These are phyloP conservation scores for Sinhomidia bicolor DNA, from an alignment of 2,888 invertebrate species.

Conservation along the genomic window DNA sequence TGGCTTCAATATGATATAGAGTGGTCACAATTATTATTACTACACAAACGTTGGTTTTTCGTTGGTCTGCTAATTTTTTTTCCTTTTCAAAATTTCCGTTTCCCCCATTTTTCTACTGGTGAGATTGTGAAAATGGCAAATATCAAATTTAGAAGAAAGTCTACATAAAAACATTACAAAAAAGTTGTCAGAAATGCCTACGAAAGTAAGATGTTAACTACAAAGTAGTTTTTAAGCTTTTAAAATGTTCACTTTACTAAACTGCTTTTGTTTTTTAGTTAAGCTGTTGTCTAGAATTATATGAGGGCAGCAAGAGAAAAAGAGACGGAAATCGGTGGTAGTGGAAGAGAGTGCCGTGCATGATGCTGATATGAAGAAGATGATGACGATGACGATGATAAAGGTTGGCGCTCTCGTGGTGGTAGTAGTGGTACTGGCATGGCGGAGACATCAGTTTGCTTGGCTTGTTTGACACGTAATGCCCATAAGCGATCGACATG, in stretches of 20 bases:
- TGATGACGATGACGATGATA: conserved; percentile 32
- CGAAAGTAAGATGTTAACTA: not conserved
- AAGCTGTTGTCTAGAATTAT: not conserved
- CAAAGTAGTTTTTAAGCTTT: not conserved
- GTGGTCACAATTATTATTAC: not conserved
- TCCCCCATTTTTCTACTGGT: not conserved
- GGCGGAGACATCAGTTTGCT: conserved; percentile 34
- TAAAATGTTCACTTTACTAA: not conserved
- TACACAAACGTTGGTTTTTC: not conserved
- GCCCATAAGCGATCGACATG: conserved; percentile 65
- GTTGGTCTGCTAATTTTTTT: too few relatives aligned
- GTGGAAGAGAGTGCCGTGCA: not conserved
- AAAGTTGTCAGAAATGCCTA: not conserved
- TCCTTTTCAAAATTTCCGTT: too few relatives aligned
- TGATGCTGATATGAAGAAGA: conserved; percentile 3
- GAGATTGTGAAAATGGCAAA: not conserved
- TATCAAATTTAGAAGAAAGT: not conserved
- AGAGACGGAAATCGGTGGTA: too few relatives aligned
- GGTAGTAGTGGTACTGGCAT: not conserved
- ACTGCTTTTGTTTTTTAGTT: not conserved
- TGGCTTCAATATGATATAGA: not conserved
- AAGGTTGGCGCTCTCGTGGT: not conserved
- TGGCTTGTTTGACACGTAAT: conserved; percentile 66
- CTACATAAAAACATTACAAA: too few relatives aligned
- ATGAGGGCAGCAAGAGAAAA: not conserved